Conservation (phyloP, 2,797 vertebrate genomes). For the Alauda arvensis region DNA sequence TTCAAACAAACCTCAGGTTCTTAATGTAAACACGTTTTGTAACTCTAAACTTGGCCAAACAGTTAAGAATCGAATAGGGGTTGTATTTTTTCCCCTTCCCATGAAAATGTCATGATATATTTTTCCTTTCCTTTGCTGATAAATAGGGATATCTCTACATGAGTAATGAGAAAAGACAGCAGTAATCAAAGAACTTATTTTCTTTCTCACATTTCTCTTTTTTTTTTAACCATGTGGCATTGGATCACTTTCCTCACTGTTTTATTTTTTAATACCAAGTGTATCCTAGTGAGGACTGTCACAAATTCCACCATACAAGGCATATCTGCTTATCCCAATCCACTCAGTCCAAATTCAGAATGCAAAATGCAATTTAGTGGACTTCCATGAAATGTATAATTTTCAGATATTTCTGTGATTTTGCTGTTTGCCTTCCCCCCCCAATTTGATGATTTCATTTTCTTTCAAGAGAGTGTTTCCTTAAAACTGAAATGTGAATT, state of each 20-base stretch:
- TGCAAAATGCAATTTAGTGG: background rate
- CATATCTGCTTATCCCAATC: background rate
- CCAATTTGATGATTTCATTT: background rate
- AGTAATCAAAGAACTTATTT: background rate
- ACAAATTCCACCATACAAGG: background rate
- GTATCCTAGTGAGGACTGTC: background rate
- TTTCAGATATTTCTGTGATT: background rate
- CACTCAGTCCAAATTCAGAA: background rate
- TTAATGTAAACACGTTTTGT: constrained; percentile 58
- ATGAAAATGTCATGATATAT: constrained; percentile 7
- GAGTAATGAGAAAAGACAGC: constrained; percentile 6
- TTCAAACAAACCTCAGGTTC: constrained; percentile 59
- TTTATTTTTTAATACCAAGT: background rate
- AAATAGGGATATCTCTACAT: background rate
- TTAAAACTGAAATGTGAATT: background rate
- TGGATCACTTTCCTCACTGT: background rate
- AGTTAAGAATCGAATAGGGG: background rate
- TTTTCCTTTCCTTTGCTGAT: constrained; percentile 38
- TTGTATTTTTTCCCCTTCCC: constrained; percentile 12
- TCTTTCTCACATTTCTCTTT: background rate
- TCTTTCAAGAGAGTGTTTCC: background rate
- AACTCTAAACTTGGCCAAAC: constrained; percentile 39
- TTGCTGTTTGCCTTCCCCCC: background rate
- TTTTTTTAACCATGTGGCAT: background rate
- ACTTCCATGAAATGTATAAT: background rate